A percentile compares a stretch with the other conserved stretches of the same genome.
Conservation (phyloP, 2,113 vertebrate species). For the Litocranius walleri region DNA sequence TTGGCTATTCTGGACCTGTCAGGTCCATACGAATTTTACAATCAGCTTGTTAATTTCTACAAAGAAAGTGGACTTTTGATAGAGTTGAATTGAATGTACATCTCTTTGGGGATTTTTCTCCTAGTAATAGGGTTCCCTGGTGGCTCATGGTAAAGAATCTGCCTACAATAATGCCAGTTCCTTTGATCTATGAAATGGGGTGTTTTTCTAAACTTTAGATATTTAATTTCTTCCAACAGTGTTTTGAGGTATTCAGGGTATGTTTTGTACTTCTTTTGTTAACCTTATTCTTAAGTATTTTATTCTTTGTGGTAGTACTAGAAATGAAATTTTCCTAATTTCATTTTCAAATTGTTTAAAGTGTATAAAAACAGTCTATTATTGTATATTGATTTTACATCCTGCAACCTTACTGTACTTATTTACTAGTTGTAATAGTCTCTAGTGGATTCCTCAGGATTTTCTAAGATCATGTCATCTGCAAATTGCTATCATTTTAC, state of each 20-base stretch:
- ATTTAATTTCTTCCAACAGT: not conserved
- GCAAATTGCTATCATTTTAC: not conserved
- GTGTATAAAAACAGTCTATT: not conserved
- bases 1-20: not conserved
- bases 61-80: not conserved
- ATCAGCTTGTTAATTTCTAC: not conserved
- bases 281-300: not conserved
- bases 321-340: not conserved
- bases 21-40: not conserved
- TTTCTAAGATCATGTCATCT: not conserved
- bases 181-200: not conserved
- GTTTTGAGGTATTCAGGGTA: not conserved
- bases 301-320: not conserved
- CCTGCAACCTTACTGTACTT: not conserved
- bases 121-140: not conserved
- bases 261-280: not conserved
- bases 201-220: not conserved
- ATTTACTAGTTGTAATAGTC: not conserved
- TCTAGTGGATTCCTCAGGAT: not conserved
- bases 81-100: not conserved
- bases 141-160: not conserved
- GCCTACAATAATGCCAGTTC: not conserved
- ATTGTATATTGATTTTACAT: not conserved
- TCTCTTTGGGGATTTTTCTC: not conserved
- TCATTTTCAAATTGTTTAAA: not conserved